Conservation (phyloP, 92 coral and sea anemone species). For the Galaxea fascicularis region DNA sequence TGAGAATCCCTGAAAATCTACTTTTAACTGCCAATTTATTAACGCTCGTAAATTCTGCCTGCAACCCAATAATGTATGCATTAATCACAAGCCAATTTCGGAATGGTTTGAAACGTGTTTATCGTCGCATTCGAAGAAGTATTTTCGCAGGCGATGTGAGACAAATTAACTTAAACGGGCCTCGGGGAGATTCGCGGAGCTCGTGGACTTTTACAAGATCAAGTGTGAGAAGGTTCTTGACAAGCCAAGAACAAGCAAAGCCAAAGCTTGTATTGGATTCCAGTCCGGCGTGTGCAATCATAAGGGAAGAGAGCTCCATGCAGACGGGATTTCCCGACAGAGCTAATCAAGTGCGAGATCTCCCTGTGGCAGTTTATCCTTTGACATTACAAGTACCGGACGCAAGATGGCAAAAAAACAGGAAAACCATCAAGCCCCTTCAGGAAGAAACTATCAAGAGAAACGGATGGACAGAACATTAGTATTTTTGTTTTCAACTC, state of each 20-base stretch:
- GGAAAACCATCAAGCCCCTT: background rate
- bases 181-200: slow-evolving; percentile 42
- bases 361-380: slow-evolving; percentile 14
- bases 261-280: slow-evolving; percentile 24
- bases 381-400: slow-evolving; percentile 37
- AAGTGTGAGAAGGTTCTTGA: slow-evolving; percentile 23
- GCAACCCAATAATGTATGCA: slow-evolving; percentile 94
- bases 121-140: slow-evolving; percentile 67
- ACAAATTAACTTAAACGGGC: slow-evolving; percentile 7
- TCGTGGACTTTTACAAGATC: slow-evolving; percentile 51
- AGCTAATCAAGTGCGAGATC: background rate
- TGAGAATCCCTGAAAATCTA: slow-evolving; percentile 52
- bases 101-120: slow-evolving; percentile 77
- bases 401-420: slow-evolving; percentile 8
- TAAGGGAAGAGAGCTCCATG: slow-evolving; percentile 39
- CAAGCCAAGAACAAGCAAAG: slow-evolving; percentile 20
- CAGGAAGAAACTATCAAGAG: slow-evolving; percentile 15
- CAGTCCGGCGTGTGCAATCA: slow-evolving; percentile 15
- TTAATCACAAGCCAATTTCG: slow-evolving; percentile 91
- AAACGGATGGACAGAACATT: slow-evolving; percentile 36
- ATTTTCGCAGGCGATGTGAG: slow-evolving; percentile 25
- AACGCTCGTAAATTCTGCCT: slow-evolving; percentile 80
- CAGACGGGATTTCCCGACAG: background rate
- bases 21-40: slow-evolving; percentile 70
- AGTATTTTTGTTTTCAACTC: background rate